These are phyloP conservation scores for Trypoxylus dichotomus DNA, from an alignment of 1,140 invertebrate genomes.

Conservation along the genomic window DNA sequence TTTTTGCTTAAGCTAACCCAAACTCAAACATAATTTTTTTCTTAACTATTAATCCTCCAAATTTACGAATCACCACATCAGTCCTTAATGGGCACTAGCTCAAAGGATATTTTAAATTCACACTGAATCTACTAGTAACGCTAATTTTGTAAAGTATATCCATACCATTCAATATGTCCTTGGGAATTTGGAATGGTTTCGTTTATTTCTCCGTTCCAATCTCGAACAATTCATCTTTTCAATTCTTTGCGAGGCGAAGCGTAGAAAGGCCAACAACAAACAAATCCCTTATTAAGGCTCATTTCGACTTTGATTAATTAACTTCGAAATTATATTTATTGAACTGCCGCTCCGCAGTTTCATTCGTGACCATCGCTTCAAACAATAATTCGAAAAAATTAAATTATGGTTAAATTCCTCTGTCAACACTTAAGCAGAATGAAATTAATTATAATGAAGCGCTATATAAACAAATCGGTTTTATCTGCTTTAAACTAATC, in stretches of 20 bases:
- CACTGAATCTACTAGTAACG: neutral
- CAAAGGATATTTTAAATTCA: neutral
- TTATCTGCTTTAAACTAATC: neutral
- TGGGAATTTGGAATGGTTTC: neutral
- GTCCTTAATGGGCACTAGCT: no score
- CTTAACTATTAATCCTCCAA: no score
- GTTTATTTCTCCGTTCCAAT: no score
- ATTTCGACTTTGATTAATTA: neutral
- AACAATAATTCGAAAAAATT: neutral
- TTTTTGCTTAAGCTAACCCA: no score
- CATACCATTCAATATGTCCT: neutral
- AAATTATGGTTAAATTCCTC: neutral
- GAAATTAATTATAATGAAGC: neutral
- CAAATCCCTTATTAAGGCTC: neutral
- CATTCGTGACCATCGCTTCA: neutral
- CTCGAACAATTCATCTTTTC: neutral
- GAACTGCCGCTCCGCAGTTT: neutral
- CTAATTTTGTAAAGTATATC: neutral
- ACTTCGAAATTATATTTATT: conserved; percentile 4
- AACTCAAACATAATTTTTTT: no score
- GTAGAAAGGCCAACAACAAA: neutral
- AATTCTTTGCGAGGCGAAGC: neutral
- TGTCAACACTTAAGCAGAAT: neutral
- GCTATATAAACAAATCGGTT: neutral
- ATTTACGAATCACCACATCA: no score